Evolutionary conservation across 2,797 vertebrate genomes (phyloP).

Genomic region (Graptemys geographica): DNA sequence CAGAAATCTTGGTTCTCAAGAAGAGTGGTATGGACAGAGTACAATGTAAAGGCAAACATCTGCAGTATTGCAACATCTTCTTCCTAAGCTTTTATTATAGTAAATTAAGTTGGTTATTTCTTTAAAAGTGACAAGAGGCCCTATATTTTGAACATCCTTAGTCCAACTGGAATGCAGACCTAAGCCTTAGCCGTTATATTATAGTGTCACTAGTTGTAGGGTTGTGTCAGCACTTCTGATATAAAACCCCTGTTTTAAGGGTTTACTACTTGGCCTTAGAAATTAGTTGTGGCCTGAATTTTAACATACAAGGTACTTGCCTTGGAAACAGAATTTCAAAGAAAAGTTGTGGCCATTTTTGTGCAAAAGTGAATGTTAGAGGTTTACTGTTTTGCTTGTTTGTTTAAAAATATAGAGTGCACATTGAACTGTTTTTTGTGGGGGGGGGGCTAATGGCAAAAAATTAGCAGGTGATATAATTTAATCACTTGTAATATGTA

Average conservation of each 20-base stretch:
- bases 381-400: neutral
- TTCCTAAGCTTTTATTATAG: neutral
- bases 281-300: neutral
- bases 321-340: constrained; percentile 7
- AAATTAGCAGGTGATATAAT: neutral
- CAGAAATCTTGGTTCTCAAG: neutral
- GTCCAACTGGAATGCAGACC: neutral
- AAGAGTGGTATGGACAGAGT: neutral
- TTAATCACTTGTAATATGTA: constrained; percentile 16
- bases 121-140: neutral
- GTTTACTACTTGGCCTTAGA: neutral
- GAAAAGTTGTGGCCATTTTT: neutral
- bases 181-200: neutral
- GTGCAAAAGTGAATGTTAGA: neutral
- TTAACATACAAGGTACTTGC: neutral
- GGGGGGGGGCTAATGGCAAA: neutral
- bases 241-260: neutral
- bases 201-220: neutral
- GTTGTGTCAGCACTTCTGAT: neutral
- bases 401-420: neutral
- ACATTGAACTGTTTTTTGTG: neutral
- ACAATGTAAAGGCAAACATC: neutral
- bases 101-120: neutral
- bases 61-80: neutral
- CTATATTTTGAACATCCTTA: neutral